A percentile compares a stretch with the other conserved stretches of the same genome.
phyloP scores from a whole-genome alignment of 1,140 invertebrate genomes.

The Cyphomyrmex costatus region DNA sequence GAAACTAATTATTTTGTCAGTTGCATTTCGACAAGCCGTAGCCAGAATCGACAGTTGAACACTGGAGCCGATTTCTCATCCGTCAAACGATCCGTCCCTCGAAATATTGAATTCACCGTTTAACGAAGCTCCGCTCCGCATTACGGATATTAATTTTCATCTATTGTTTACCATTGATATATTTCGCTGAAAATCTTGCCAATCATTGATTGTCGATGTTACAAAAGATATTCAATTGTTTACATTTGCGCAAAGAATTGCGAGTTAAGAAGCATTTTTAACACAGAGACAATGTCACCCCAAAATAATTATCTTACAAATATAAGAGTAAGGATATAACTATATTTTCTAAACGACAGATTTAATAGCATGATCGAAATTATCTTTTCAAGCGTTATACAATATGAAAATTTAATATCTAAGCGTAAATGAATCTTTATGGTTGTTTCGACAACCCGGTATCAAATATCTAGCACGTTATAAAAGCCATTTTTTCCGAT shows the following conservation, averaged over 20 bases:
- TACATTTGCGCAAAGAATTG: conserved; percentile 7
- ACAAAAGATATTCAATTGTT: conserved; percentile 22
- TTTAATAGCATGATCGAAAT: not conserved
- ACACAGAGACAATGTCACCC: not conserved
- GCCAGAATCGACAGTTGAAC: conserved; percentile 74
- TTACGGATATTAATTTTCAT: conserved; percentile 71
- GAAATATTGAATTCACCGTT: conserved; percentile 75
- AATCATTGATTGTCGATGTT: conserved; percentile 59
- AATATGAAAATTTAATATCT: conserved; percentile 26
- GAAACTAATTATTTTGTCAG: conserved; percentile 78
- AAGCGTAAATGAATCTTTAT: conserved; percentile 17
- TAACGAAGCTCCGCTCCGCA: conserved; percentile 56
- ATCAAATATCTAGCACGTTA: conserved; percentile 22
- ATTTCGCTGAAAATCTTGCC: conserved; percentile 58
- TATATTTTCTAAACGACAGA: not conserved
- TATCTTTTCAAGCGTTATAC: not conserved
- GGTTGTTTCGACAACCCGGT: conserved; percentile 7
- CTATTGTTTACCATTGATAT: conserved; percentile 55
- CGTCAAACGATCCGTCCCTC: conserved; percentile 75
- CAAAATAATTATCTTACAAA: conserved; percentile 7
- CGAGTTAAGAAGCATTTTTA: conserved; percentile 21
- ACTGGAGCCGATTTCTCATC: conserved; percentile 63
- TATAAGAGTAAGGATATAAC: not conserved
- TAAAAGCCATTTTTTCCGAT: conserved; percentile 22
- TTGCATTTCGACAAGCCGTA: conserved; percentile 70